Evolutionary conservation across 2,113 vertebrate species (phyloP).

Genomic region (Lethenteron camtschaticum): DNA sequence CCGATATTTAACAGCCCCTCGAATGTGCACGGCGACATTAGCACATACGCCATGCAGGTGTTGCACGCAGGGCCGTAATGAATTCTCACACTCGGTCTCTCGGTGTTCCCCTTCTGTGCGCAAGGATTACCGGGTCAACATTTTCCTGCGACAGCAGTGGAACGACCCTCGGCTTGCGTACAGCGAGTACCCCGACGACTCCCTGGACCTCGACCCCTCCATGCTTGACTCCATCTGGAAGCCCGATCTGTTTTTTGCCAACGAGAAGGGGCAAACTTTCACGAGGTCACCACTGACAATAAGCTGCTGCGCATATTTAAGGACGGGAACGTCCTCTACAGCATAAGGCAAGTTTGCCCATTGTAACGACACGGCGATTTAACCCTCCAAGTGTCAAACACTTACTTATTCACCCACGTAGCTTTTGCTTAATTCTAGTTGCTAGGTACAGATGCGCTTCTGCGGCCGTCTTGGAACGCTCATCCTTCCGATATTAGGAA

Average conservation of each 20-base stretch:
- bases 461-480: too few species aligned
- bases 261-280: conserved; percentile 95
- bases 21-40: too few species aligned
- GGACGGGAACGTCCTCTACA: conserved; percentile 89
- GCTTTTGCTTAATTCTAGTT: too few species aligned
- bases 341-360: conserved; percentile 46
- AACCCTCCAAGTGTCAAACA: too few species aligned
- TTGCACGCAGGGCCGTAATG: too few species aligned
- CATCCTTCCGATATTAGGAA: too few species aligned
- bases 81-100: too few species aligned
- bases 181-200: conserved; percentile 83
- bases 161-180: conserved; percentile 89
- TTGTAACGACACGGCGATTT: neutral
- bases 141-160: conserved; percentile 93
- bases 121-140: conserved; percentile 85
- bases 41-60: too few species aligned
- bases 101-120: conserved; percentile 6
- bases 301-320: conserved; percentile 83
- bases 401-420: too few species aligned
- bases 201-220: conserved; percentile 82
- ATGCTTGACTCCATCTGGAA: conserved; percentile 99
- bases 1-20: too few species aligned
- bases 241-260: conserved; percentile 92
- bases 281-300: conserved; percentile 96
- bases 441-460: too few species aligned